phyloP scores from a whole-genome alignment of 2,113 vertebrate species.

The Ploceus nigricollis region DNA sequence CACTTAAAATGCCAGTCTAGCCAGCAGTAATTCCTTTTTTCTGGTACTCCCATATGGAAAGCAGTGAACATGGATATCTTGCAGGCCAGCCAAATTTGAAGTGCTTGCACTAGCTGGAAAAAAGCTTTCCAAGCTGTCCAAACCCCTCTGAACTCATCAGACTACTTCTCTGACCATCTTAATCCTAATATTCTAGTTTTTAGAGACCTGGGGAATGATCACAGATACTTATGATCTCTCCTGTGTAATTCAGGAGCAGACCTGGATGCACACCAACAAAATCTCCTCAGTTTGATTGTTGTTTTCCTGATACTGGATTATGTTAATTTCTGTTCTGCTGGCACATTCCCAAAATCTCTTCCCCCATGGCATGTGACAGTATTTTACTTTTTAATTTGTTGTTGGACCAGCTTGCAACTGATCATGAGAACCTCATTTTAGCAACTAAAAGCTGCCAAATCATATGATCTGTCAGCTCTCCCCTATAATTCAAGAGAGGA shows the following conservation, averaged over 20 bases:
- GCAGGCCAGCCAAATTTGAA: background rate
- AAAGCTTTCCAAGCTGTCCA: background rate
- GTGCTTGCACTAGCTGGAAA: background rate
- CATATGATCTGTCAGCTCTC: background rate
- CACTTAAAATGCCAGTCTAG: background rate
- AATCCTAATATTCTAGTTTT: background rate
- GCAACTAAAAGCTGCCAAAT: background rate
- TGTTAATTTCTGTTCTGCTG: background rate
- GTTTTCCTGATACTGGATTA: background rate
- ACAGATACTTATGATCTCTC: background rate
- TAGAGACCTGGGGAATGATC: background rate
- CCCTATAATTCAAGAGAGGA: background rate
- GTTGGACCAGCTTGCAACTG: background rate
- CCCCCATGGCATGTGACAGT: background rate
- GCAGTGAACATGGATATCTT: background rate
- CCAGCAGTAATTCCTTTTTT: background rate
- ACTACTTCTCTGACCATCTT: background rate
- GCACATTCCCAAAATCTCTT: background rate
- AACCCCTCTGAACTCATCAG: background rate
- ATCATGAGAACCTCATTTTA: background rate
- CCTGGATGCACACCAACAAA: background rate
- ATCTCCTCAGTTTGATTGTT: background rate
- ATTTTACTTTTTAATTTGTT: background rate
- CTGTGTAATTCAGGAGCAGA: background rate
- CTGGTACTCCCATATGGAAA: background rate